Base-by-base conservation (phyloP, 2,888 invertebrate genomes). In the Coelopa pilipes region DNA sequence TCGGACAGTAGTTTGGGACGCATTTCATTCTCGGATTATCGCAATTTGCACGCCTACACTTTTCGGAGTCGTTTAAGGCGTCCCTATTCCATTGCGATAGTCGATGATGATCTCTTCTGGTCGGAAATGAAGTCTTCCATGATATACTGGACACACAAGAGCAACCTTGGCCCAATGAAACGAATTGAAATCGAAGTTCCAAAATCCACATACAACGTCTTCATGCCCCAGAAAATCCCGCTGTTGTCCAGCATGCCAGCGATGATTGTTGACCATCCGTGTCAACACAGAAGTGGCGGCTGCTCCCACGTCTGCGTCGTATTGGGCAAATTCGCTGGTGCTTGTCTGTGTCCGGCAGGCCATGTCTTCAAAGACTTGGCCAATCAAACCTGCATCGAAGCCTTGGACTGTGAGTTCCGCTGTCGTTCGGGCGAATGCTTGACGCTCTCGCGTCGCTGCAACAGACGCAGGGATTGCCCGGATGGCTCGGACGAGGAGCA, bases 271-370 rank as follows among this genome's bases (percentile, higher is more conserved):
- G 79, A 82, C 70, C 93, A 92, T 85, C 89, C 89, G 0, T 95
- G 95, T 80, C 88, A 89, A 46, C 80, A 80, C 11, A 87, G 88
- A 47, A 91, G 91, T 76, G 92, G 91, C 55, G 90, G 91, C 0
- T 96, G 96, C 81, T 92, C 93, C 2, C 93, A 94, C 83, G 86
- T 95, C 12, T 96, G 96, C 81, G 89, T 94, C 1, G 89, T 91
- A 73, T 83, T 86, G 11, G 84, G 85, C 0, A 81, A 80, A 63
- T 79, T 69, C 34, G 59, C 74, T 0, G 88, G 87, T 78, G 84
- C 85, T 7, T 91, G 91, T 75, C 82, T 90, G 0, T 96, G 96
- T 82, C 93, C 96, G 0, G 85, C 90, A 0, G 93, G 93, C 0
- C 89, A 91, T 83, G 84, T 89, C 0, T 87, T 93, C 13, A 85